Conservation (phyloP, 92 coral and sea anemone species). For the Heliopora coerulea region DNA sequence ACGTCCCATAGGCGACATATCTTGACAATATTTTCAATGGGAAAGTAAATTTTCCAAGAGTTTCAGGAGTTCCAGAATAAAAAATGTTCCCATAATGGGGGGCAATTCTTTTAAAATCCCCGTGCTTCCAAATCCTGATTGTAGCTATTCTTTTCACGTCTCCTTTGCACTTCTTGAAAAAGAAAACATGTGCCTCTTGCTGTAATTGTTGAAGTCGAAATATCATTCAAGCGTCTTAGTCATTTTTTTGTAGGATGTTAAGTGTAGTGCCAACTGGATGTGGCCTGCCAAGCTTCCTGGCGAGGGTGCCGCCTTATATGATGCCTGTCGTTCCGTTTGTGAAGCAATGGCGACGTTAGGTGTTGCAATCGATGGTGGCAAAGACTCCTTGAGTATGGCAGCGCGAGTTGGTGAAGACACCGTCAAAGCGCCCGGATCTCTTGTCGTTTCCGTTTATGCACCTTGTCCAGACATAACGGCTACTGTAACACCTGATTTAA, state of each 20-base stretch:
- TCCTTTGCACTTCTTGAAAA: no score
- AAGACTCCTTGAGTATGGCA: constrained; percentile 98
- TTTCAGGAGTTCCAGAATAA: no score
- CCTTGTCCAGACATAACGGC: constrained; percentile 87
- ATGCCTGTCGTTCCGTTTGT: constrained; percentile 91
- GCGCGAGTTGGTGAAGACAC: constrained; percentile 85
- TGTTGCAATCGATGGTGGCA: constrained; percentile 95
- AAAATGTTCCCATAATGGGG: no score
- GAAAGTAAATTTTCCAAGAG: no score
- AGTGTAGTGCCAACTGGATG: constrained; percentile 99
- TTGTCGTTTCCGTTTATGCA: constrained; percentile 92
- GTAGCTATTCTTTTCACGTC: no score
- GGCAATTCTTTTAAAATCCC: no score
- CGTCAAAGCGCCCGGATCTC: constrained; percentile 89
- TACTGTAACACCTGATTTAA: constrained; percentile 90
- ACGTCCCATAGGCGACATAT: no score
- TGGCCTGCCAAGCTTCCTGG: constrained; percentile 98
- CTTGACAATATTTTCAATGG: no score
- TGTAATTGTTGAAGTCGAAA: no score
- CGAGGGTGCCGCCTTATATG: constrained; percentile 88
- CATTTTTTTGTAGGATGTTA: constrained; percentile 70
- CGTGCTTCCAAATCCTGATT: no score
- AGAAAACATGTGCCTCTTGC: no score
- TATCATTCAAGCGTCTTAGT: not conserved
- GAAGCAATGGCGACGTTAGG: constrained; percentile 84